Conservation (phyloP, 1,140 invertebrate genomes). For the Ips nitidus region DNA sequence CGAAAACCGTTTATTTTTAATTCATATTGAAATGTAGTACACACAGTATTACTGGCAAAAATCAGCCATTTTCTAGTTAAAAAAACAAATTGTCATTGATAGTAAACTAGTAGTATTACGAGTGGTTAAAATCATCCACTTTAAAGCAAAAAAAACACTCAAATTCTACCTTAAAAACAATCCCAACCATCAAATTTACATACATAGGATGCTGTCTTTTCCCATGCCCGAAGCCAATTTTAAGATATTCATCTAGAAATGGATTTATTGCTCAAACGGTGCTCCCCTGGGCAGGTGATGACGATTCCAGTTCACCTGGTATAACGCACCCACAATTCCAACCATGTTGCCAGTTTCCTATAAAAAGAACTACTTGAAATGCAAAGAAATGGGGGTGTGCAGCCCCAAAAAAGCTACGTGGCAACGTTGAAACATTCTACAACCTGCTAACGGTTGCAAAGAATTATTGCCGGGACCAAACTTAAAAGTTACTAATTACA, state of each 20-base stretch:
- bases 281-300: constrained; percentile 27
- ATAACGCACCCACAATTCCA: constrained; percentile 17
- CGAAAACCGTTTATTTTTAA: no score
- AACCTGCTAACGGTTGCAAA: constrained; percentile 1
- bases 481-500: constrained; percentile 33
- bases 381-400: no score
- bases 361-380: not conserved
- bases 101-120: no score
- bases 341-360: not conserved
- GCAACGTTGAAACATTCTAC: no score
- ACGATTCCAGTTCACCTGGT: constrained; percentile 21
- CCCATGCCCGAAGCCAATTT: constrained; percentile 18
- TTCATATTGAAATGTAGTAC: no score
- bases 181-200: constrained; percentile 9
- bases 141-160: no score
- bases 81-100: no score
- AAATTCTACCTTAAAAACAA: no score
- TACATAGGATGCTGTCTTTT: constrained; percentile 27
- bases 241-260: constrained; percentile 29
- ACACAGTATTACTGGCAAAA: no score
- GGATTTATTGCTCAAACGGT: constrained; percentile 18
- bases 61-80: no score
- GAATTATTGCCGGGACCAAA: constrained; percentile 21
- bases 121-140: no score
- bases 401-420: no score